Evolutionary conservation across 2,888 invertebrate genomes (phyloP).

Genomic region (Physocephala rufipes): DNA sequence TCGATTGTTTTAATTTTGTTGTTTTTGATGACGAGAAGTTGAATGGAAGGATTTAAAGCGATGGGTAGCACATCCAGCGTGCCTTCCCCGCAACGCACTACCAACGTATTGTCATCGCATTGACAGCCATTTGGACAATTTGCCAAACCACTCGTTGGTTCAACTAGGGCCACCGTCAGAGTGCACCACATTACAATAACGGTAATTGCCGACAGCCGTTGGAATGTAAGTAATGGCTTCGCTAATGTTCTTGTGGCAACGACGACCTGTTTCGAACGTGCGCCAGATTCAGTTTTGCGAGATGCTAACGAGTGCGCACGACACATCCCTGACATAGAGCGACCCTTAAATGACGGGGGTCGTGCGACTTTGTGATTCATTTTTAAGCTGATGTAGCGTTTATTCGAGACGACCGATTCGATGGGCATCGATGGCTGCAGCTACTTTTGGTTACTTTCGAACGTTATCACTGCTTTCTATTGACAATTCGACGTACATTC

Average conservation of each 20-base stretch:
- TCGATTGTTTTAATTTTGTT: slow-evolving; percentile 90
- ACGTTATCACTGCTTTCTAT: slow-evolving; percentile 27
- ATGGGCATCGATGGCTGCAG: slow-evolving; percentile 8
- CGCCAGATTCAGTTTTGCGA: slow-evolving; percentile 31
- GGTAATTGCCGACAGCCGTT: slow-evolving; percentile 50
- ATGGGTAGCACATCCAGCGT: slow-evolving; percentile 90
- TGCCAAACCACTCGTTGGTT: slow-evolving; percentile 66
- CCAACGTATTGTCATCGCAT: slow-evolving; percentile 89
- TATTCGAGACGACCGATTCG: neutral
- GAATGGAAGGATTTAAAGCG: slow-evolving; percentile 89
- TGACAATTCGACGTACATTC: slow-evolving; percentile 50
- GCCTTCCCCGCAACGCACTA: slow-evolving; percentile 86
- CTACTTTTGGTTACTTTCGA: slow-evolving; percentile 7
- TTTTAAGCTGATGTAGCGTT: neutral
- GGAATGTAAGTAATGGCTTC: slow-evolving; percentile 7
- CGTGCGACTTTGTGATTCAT: slow-evolving; percentile 23
- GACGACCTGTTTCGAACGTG: neutral
- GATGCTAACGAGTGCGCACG: neutral
- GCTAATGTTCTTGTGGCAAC: neutral
- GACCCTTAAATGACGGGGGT: slow-evolving; percentile 2
- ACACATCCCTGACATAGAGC: neutral
- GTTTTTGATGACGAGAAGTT: slow-evolving; percentile 82
- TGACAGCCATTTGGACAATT: slow-evolving; percentile 88
- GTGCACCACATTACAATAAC: slow-evolving; percentile 41
- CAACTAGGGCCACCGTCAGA: slow-evolving; percentile 40